phyloP scores from a whole-genome alignment of 2,797 vertebrate species.

The Hephaestus fuliginosus region DNA sequence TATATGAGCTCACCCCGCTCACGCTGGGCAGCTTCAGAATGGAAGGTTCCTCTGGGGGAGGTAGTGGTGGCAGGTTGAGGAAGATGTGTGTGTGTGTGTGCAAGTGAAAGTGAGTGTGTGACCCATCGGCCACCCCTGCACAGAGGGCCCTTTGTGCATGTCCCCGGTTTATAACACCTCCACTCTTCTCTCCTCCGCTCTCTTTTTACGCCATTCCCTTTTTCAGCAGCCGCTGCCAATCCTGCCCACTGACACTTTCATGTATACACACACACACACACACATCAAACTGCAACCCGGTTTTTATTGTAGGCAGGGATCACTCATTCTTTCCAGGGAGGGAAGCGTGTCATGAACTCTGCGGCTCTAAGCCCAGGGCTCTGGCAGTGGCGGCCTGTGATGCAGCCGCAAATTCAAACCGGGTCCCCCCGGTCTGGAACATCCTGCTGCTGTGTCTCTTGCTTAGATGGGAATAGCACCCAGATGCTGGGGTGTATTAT shows the following conservation, averaged over 20 bases:
- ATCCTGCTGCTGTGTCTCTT: slow-evolving; percentile 72
- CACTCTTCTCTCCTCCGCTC: slow-evolving; percentile 58
- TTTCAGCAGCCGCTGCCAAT: slow-evolving; percentile 61
- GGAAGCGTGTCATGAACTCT: slow-evolving; percentile 76
- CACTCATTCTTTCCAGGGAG: slow-evolving; percentile 83
- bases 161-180: slow-evolving; percentile 80
- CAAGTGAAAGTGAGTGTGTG: slow-evolving; percentile 41
- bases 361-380: slow-evolving; percentile 68
- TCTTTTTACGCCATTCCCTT: slow-evolving; percentile 65
- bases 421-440: slow-evolving; percentile 59
- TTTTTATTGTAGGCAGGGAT: slow-evolving; percentile 76
- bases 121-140: slow-evolving; percentile 77
- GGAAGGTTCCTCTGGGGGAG: slow-evolving; percentile 65
- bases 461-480: slow-evolving; percentile 71
- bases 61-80: slow-evolving; percentile 54
- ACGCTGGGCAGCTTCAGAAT: slow-evolving; percentile 60
- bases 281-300: slow-evolving; percentile 67
- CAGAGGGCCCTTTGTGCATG: slow-evolving; percentile 84
- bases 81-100: slow-evolving; percentile 39
- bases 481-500: slow-evolving; percentile 75
- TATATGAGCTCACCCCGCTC: slow-evolving; percentile 77
- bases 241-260: slow-evolving; percentile 68
- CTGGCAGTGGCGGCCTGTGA: slow-evolving; percentile 65
- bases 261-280: slow-evolving; percentile 55
- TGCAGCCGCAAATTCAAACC: slow-evolving; percentile 72